phyloP scores from a whole-genome alignment of 2,113 vertebrate species.

The Oreocharis arfaki region DNA sequence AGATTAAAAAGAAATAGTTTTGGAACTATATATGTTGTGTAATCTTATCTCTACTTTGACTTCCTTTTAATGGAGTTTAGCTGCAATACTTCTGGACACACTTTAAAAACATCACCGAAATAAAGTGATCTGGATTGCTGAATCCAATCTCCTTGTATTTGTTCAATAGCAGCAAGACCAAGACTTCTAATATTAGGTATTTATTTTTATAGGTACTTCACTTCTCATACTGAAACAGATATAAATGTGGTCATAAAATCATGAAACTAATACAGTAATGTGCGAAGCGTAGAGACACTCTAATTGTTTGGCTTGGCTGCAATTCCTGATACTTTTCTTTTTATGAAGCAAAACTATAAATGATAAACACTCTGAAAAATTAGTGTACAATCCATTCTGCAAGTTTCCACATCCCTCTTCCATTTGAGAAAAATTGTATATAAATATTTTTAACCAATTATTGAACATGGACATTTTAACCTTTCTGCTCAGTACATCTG shows the following conservation, averaged over 20 bases:
- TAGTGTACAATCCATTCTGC: neutral
- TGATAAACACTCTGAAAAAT: neutral
- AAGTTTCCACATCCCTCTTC: neutral
- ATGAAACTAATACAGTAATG: neutral
- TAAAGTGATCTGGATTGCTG: neutral
- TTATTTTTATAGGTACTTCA: neutral
- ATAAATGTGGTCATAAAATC: neutral
- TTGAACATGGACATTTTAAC: conserved; percentile 38
- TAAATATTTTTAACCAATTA: conserved; percentile 40
- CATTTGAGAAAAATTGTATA: neutral
- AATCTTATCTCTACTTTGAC: neutral
- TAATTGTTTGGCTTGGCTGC: neutral
- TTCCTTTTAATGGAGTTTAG: neutral
- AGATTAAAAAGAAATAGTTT: neutral
- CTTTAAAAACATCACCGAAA: neutral
- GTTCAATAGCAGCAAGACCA: neutral
- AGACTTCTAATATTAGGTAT: neutral
- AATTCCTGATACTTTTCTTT: neutral
- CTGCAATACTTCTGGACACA: neutral
- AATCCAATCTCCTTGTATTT: neutral
- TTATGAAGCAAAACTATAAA: neutral
- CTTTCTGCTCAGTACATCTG: conserved; percentile 41
- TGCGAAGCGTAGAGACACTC: neutral
- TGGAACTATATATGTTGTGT: neutral
- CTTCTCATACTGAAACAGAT: neutral